phyloP scores from a whole-genome alignment of 2,888 invertebrate genomes.

The Penaeus monodon region DNA sequence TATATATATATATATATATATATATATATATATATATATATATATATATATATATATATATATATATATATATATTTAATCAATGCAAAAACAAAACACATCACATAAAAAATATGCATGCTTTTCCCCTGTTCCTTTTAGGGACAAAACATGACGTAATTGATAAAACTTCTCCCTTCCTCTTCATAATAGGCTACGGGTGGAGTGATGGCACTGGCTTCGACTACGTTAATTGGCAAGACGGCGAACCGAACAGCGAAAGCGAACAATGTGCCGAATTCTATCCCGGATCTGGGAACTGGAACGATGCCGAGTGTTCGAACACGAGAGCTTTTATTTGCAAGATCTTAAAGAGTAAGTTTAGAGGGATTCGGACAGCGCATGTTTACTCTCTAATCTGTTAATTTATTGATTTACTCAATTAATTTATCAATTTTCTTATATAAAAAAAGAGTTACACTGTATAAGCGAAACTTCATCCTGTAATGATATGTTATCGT shows the following conservation, averaged over 20 bases:
- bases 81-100: no score
- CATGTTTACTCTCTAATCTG: neutral
- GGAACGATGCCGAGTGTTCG: slow-evolving; percentile 35
- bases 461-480: no score
- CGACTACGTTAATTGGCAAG: slow-evolving; percentile 28
- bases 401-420: neutral
- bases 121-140: no score
- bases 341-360: slow-evolving; percentile 34
- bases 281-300: slow-evolving; percentile 11
- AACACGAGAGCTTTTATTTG: slow-evolving; percentile 23
- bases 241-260: slow-evolving; percentile 20
- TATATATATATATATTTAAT: no score
- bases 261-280: slow-evolving; percentile 34
- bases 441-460: no score
- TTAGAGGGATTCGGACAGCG: neutral
- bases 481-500: no score
- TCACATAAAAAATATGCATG: no score
- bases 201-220: slow-evolving; percentile 30
- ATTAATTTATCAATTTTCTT: neutral
- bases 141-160: no score
- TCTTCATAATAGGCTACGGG: neutral
- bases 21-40: no score
- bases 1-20: no score
- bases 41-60: no score
- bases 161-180: no score